A percentile compares a stretch with the other conserved stretches of the same genome.
Conservation (phyloP, 2,797 vertebrate species). For the Macropodus opercularis region DNA sequence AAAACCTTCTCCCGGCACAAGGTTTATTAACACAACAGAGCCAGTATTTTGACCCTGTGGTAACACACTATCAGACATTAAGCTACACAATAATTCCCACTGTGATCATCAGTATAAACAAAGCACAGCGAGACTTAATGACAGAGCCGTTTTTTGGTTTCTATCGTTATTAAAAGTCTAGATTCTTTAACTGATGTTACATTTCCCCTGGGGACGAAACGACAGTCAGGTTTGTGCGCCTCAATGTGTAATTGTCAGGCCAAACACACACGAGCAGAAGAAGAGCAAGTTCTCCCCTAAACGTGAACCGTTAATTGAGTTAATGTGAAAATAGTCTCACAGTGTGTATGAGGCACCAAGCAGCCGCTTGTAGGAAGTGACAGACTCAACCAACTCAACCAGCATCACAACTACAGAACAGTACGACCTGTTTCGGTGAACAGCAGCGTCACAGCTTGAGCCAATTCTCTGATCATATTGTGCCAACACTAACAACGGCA, state of each 20-base stretch:
- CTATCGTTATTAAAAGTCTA: too few relatives aligned
- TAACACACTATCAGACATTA: conserved; percentile 13
- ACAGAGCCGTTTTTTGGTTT: too few relatives aligned
- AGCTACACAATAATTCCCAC: conserved; percentile 2
- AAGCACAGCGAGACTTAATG: too few relatives aligned
- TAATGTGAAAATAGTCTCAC: not conserved
- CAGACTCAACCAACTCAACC: conserved; percentile 16
- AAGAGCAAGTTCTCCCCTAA: too few relatives aligned
- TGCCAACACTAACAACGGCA: not conserved
- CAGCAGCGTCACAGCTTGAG: not conserved
- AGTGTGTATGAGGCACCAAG: conserved; percentile 3
- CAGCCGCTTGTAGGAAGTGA: conserved; percentile 26
- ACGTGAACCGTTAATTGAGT: too few relatives aligned
- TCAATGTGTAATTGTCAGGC: too few relatives aligned
- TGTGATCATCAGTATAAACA: not conserved
- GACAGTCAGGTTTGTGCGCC: too few relatives aligned
- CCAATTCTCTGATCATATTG: conserved; percentile 10
- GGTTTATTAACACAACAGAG: not conserved
- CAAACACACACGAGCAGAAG: too few relatives aligned
- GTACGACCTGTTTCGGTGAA: conserved; percentile 22
- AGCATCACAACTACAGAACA: not conserved
- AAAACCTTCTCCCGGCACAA: not conserved
- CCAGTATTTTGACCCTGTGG: conserved; percentile 22
- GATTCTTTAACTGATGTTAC: too few relatives aligned
- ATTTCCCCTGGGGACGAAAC: too few relatives aligned